Evolutionary conservation across 2,113 vertebrate species (phyloP).

Genomic region (Pluvianellus socialis): DNA sequence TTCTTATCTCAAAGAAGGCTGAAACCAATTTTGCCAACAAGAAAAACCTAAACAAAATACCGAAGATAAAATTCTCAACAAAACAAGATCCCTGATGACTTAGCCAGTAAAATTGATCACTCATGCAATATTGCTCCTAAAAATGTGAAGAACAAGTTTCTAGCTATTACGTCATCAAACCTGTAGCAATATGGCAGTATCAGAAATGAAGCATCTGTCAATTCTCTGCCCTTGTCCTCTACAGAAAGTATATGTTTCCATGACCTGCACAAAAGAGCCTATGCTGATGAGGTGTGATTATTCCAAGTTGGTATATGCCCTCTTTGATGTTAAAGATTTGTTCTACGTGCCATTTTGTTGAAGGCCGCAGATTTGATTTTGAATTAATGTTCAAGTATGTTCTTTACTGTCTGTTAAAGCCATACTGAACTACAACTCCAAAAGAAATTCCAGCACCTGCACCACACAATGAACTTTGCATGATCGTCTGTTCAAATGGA

Average conservation of each 20-base stretch:
- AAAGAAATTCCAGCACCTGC: background rate
- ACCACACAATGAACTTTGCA: background rate
- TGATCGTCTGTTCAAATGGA: background rate
- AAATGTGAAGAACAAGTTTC: background rate
- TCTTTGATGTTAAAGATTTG: background rate
- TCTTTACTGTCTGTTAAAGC: background rate
- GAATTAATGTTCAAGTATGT: background rate
- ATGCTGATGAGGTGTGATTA: background rate
- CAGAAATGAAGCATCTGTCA: background rate
- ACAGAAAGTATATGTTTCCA: background rate
- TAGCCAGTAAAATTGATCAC: background rate
- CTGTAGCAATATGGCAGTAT: background rate
- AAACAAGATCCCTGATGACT: background rate
- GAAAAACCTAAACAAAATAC: background rate
- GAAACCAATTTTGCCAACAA: background rate
- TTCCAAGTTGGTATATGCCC: rapidly evolving
- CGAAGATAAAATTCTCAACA: background rate
- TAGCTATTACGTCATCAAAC: background rate
- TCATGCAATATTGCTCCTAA: background rate
- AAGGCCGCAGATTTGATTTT: background rate
- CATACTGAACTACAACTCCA: background rate
- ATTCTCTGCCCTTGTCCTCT: background rate
- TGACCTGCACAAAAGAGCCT: background rate
- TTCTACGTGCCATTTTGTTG: background rate
- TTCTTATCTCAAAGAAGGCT: background rate